Evolutionary conservation across 2,113 vertebrate species (phyloP).

Genomic region (Petromus typicus): DNA sequence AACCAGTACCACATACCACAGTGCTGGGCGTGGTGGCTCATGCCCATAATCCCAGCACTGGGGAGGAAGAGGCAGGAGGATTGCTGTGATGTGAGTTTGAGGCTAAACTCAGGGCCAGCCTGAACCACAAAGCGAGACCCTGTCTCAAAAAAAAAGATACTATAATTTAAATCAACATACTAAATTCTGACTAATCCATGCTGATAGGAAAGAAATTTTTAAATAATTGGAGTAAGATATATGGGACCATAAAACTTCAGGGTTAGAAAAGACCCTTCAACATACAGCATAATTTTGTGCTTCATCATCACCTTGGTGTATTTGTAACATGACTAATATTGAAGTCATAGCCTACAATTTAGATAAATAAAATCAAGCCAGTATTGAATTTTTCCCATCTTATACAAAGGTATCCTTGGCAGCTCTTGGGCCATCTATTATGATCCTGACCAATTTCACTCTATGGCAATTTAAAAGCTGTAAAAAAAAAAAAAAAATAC

Average conservation of each 20-base stretch:
- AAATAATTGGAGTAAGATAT: constrained; percentile 54
- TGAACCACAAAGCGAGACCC: too few relatives aligned
- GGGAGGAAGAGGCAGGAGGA: too few relatives aligned
- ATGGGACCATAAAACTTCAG: constrained; percentile 59
- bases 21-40: too few relatives aligned
- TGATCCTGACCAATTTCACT: constrained; percentile 77
- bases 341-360: constrained; percentile 73
- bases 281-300: constrained; percentile 68
- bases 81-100: too few relatives aligned
- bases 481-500: constrained; percentile 72
- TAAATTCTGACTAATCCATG: constrained; percentile 59
- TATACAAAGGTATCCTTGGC: constrained; percentile 70
- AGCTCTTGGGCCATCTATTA: constrained; percentile 79
- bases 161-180: constrained; percentile 54
- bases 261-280: constrained; percentile 60
- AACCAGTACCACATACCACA: too few relatives aligned
- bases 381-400: constrained; percentile 76
- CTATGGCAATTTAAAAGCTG: constrained; percentile 82
- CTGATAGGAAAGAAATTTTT: constrained; percentile 55
- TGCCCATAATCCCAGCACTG: too few relatives aligned
- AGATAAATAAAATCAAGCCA: constrained; percentile 82
- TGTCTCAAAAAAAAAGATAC: too few relatives aligned
- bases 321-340: constrained; percentile 75
- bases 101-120: too few relatives aligned
- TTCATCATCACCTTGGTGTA: constrained; percentile 68